Evolutionary conservation across 92 coral and sea anemone species (phyloP), one percentile per base, ranked within the genome.

Genomic region (Epizoanthus fatuus): DNA sequence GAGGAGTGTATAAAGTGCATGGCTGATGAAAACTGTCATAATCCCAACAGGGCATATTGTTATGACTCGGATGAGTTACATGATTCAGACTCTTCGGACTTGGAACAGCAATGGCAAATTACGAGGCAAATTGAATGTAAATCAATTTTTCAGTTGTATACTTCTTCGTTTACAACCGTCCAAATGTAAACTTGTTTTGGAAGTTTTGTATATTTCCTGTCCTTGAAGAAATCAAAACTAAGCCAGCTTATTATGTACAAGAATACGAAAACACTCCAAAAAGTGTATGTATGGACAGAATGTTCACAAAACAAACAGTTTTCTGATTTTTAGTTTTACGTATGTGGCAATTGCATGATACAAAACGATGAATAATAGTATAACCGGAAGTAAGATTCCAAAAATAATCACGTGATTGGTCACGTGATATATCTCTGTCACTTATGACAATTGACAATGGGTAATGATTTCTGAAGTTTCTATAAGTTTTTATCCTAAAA

Each of bases 361-460:
- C 25, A 22, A 60, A 60, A 60, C 5, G 20, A 69, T 19, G 56
- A 69, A 35, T 19, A 69, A 69, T 44, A 38, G 73, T 69, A 69
- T 42, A 69, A 69, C 75, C 56, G 75, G 75, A 69, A 69, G 75
- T 69, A 42, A 69, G n/a, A 69, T 69, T 17, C 45, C 3, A 60
- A 60, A 17, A 69, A 69, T 69, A 35, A 69, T 69, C 17, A 69
- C 75, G 73, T 68, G 73, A 32, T 53, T 68, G 20, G 73, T 68
- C 52, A 68, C 73, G 51, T 68, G 73, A 68, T 32, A 68, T 53
- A 25, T 32, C 40, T 25, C 67, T 60, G 20, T 32, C 67, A 60
- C 67, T 60, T 60, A 60, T 60, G 67, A 60, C 67, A 60, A 60
- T 16, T 60, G 67, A 60, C 67, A 60, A 60, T 16, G 20, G 16